Base-by-base conservation (phyloP, 2,888 invertebrate species). In the Apantesis nais region DNA sequence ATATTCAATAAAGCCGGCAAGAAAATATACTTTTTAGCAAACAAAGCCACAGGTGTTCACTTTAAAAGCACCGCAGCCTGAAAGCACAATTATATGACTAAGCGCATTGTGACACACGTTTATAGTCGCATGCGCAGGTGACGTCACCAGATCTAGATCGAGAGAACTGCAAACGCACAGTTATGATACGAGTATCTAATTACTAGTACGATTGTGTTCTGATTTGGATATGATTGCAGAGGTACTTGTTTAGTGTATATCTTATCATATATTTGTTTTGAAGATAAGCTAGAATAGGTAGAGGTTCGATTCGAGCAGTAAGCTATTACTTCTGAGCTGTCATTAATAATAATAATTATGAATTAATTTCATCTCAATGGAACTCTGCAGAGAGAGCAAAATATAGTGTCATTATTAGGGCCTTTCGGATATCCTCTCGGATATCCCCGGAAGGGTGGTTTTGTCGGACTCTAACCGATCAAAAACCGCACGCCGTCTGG, bases 81-180 rank as follows among this genome's bases (percentile, higher is more conserved):
- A 80, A 78, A 79, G 60, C 68, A 55, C 82, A 80, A 82, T 83
- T 82, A 83, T 74, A 77, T 82, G 83, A 83, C 67, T 83, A 73
- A 83, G 81, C 78, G 72, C 64, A 78, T 80, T 82, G 81, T 80
- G 82, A 76, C 82, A 82, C 77, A 76, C 72, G 73, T 73, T 68
- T 29, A 68, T 69, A 66, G 64, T 68, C 67, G 63, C 70, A 75
- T 71, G 78, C 80, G 76, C 74, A 72, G 74, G 22, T 85, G 85
- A 85, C 84, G 81, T 84, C 83, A 85, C 65, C 34, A 64, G 81
- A 78, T 78, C 77, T 74, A 80, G 82, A 82, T 81, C 82, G 82
- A 75, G 75, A 77, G 68, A 61, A 34, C 72, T 75, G 75, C 73
- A 75, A 78, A 79, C 63, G 71, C 71, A 64, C 14, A 72, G 79